Conservation (phyloP, 2,797 vertebrate genomes). For the Brotula barbata region DNA sequence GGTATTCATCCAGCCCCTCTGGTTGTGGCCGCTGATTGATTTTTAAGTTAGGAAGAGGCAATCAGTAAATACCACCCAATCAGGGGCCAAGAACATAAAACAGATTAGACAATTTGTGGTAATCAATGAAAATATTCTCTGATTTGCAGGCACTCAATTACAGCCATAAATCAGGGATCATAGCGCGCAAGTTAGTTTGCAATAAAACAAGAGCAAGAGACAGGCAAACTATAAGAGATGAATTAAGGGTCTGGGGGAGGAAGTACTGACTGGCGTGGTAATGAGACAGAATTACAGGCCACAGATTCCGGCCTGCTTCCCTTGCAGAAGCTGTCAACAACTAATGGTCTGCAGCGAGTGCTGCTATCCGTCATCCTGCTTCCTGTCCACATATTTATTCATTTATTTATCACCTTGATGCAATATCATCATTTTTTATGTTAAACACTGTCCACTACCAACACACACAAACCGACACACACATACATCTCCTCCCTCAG, state of each 20-base stretch:
- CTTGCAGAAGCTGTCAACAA: slow-evolving; percentile 80
- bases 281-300: slow-evolving; percentile 88
- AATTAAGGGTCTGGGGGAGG: slow-evolving; percentile 90
- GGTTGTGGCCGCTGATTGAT: slow-evolving; percentile 97
- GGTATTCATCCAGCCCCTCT: slow-evolving; percentile 87
- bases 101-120: slow-evolving; percentile 98
- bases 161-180: slow-evolving; percentile 90
- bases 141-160: slow-evolving; percentile 86
- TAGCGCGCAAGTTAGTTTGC: slow-evolving; percentile 90
- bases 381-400: slow-evolving; percentile 81
- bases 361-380: slow-evolving; percentile 77
- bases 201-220: slow-evolving; percentile 93
- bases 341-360: slow-evolving; percentile 80
- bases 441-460: slow-evolving; percentile 60
- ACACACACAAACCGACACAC: slow-evolving; percentile 38
- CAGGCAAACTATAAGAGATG: slow-evolving; percentile 94
- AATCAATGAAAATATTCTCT: slow-evolving; percentile 95
- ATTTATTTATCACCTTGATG: slow-evolving; percentile 81
- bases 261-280: slow-evolving; percentile 82
- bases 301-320: slow-evolving; percentile 77
- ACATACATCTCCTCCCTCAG: slow-evolving; percentile 32
- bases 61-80: slow-evolving; percentile 99
- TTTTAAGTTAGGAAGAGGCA: slow-evolving; percentile 96
- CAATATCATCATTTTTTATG: slow-evolving; percentile 82
- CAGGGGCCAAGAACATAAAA: slow-evolving; percentile 93